Evolutionary conservation across 2,797 vertebrate genomes (phyloP).

Genomic region (Lindbergichthys nudifrons): DNA sequence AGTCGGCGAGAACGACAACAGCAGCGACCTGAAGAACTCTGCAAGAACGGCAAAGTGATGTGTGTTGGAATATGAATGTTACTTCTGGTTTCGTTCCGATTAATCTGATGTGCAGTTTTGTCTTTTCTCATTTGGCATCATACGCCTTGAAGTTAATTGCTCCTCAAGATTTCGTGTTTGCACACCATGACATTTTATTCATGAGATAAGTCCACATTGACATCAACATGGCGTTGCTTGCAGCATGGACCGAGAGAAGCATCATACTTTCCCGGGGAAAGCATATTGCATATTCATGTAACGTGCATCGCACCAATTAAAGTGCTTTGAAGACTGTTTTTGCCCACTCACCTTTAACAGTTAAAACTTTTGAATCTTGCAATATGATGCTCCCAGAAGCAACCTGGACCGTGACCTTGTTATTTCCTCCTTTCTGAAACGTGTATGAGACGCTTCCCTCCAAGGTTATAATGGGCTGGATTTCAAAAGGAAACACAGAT

Average conservation of each 20-base stretch:
- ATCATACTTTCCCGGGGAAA: slow-evolving; percentile 36
- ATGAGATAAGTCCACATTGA: slow-evolving; percentile 67
- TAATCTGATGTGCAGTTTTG: slow-evolving; percentile 73
- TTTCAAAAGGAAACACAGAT: slow-evolving; percentile 63
- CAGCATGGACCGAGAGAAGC: slow-evolving; percentile 51
- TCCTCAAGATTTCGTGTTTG: slow-evolving; percentile 63
- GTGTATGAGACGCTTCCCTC: slow-evolving; percentile 91
- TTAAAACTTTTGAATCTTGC: slow-evolving; percentile 93
- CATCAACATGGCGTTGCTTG: slow-evolving; percentile 44
- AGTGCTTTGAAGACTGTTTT: slow-evolving; percentile 63
- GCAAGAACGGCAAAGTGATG: slow-evolving; percentile 37
- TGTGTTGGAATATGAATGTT: slow-evolving; percentile 56
- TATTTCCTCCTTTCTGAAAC: slow-evolving; percentile 88
- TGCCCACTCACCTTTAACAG: slow-evolving; percentile 89
- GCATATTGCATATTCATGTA: slow-evolving; percentile 74
- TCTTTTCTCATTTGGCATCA: slow-evolving; percentile 74
- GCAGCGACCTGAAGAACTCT: slow-evolving; percentile 96
- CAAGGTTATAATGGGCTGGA: slow-evolving; percentile 94
- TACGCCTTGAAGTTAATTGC: slow-evolving; percentile 77
- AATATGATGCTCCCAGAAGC: slow-evolving; percentile 90
- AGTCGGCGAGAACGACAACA: slow-evolving; percentile 94
- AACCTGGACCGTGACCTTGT: slow-evolving; percentile 93
- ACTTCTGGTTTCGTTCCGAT: slow-evolving; percentile 64
- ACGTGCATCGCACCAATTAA: slow-evolving; percentile 64
- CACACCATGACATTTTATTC: slow-evolving; percentile 74